Evolutionary conservation across 2,888 invertebrate species (phyloP).

Genomic region (Esperia sulphurella): DNA sequence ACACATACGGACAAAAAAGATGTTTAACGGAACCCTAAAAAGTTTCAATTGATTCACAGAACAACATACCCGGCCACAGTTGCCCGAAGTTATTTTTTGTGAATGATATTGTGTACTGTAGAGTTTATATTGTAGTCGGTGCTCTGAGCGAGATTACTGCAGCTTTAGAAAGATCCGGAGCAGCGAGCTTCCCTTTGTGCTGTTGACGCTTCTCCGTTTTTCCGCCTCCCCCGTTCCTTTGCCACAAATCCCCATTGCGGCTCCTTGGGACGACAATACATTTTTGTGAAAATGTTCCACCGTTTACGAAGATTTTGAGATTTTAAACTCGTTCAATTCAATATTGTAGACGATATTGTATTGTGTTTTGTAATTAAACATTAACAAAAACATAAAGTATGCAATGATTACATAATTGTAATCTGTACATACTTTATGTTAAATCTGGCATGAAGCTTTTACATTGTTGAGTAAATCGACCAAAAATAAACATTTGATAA

Average conservation of each 20-base stretch:
- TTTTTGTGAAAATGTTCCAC: slow-evolving; percentile 7
- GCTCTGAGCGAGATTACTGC: slow-evolving; percentile 44
- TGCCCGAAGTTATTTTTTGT: background rate
- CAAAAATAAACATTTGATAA: no score
- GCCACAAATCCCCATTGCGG: slow-evolving; percentile 48
- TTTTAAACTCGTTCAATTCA: background rate
- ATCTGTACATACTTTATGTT: no score
- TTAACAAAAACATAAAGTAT: no score
- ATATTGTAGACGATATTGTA: background rate
- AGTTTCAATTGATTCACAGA: slow-evolving; percentile 2
- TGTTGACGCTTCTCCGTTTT: slow-evolving; percentile 48
- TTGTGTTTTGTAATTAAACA: background rate
- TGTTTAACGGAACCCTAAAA: background rate
- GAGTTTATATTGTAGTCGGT: slow-evolving; percentile 33
- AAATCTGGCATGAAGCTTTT: no score
- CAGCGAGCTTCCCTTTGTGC: slow-evolving; percentile 45
- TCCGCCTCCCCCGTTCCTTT: slow-evolving; percentile 42
- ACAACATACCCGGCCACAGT: background rate
- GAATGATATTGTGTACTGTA: slow-evolving; percentile 6
- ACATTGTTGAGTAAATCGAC: no score
- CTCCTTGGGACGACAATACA: slow-evolving; percentile 21
- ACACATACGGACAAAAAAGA: background rate
- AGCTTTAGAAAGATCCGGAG: slow-evolving; percentile 46
- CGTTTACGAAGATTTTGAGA: slow-evolving; percentile 4
- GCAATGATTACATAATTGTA: no score